Conservation (phyloP, 2,888 invertebrate species). For the Pristionchus arcanus region DNA sequence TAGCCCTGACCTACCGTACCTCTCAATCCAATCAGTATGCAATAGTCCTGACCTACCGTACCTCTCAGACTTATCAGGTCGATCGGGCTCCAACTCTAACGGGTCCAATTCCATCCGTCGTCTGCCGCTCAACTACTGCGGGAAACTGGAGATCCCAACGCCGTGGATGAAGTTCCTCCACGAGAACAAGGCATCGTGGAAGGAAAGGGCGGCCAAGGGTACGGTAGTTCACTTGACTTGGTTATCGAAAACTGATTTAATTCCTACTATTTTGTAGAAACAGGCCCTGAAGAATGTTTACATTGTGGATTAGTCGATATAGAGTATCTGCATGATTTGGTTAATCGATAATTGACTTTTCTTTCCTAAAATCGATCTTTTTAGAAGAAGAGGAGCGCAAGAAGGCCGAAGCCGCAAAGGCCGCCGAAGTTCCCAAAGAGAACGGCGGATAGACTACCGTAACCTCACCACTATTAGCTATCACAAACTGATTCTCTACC, state of each 20-base stretch:
- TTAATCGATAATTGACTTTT: not conserved
- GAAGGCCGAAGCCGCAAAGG: constrained; percentile 49
- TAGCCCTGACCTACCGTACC: too few species aligned
- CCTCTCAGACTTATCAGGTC: constrained; percentile 46
- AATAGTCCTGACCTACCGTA: not conserved
- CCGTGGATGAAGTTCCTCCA: constrained; percentile 78
- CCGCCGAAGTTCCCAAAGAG: constrained; percentile 11
- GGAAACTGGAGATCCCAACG: constrained; percentile 78
- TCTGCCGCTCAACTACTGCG: constrained; percentile 76
- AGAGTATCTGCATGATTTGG: too few species aligned
- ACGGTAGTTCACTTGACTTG: not conserved
- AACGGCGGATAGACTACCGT: constrained; percentile 39
- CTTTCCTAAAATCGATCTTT: not conserved
- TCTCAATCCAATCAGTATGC: not conserved
- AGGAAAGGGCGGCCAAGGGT: constrained; percentile 77
- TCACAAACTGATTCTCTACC: not conserved
- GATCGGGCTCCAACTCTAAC: constrained; percentile 11
- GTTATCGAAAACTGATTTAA: not conserved
- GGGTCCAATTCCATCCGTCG: constrained; percentile 65
- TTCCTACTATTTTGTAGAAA: too few species aligned
- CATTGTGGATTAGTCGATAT: too few species aligned
- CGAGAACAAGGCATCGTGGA: constrained; percentile 78
- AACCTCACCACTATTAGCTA: not conserved
- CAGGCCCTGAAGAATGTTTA: too few species aligned
- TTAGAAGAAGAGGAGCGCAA: constrained; percentile 57